A percentile compares a stretch with the other conserved stretches of the same genome.
These are phyloP conservation scores for Podarcis muralis DNA, from an alignment of 2,113 vertebrate species.

Conservation along the genomic window DNA sequence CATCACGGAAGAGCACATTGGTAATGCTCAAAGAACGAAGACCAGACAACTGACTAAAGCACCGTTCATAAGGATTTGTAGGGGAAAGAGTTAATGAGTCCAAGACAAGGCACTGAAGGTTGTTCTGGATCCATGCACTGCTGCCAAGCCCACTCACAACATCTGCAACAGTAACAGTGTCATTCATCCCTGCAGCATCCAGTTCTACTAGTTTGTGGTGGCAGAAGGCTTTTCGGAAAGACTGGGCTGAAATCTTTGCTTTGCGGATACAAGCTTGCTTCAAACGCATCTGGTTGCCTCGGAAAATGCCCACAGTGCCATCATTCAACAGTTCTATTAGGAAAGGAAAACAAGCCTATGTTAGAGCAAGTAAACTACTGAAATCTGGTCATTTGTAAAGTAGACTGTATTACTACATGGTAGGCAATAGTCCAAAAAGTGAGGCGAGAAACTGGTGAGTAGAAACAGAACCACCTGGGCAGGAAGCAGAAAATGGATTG, in stretches of 20 bases:
- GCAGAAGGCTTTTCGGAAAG: slow-evolving; percentile 85
- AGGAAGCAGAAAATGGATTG: no score
- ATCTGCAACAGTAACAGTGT: slow-evolving; percentile 83
- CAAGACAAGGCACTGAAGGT: slow-evolving; percentile 83
- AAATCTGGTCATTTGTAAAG: background rate
- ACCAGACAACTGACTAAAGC: slow-evolving; percentile 80
- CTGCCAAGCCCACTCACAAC: slow-evolving; percentile 83
- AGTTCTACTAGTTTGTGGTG: slow-evolving; percentile 85
- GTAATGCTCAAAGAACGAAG: slow-evolving; percentile 85
- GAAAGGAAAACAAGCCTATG: slow-evolving; percentile 22
- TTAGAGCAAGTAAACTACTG: background rate
- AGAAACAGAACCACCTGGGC: no score
- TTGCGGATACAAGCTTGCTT: slow-evolving; percentile 84
- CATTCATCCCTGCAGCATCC: slow-evolving; percentile 84
- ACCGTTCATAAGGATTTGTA: slow-evolving; percentile 74
- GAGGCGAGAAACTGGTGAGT: no score
- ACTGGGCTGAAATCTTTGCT: slow-evolving; percentile 84
- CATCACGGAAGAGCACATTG: slow-evolving; percentile 84
- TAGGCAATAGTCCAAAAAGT: background rate
- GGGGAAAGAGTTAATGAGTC: slow-evolving; percentile 83
- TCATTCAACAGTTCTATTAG: slow-evolving; percentile 84
- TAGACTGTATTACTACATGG: background rate
- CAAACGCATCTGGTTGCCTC: slow-evolving; percentile 80
- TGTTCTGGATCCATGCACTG: slow-evolving; percentile 80
- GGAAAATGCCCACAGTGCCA: slow-evolving; percentile 87